phyloP scores from a whole-genome alignment of 2,888 invertebrate species.

The Acronicta alni region DNA sequence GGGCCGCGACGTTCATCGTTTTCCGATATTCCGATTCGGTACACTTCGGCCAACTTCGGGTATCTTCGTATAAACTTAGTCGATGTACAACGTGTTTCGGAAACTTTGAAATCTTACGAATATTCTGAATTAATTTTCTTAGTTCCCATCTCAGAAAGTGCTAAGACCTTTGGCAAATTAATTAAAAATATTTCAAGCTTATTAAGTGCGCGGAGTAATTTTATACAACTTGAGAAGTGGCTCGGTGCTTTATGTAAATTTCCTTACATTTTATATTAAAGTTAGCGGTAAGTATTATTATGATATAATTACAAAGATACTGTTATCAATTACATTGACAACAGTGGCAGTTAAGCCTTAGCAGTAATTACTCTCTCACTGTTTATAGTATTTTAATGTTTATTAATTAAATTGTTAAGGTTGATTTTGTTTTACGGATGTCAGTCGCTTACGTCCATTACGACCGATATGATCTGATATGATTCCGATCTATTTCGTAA shows the following conservation, averaged over 20 bases:
- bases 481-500: no score
- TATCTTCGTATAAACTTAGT: constrained; percentile 27
- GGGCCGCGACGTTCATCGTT: constrained; percentile 62
- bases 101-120: constrained; percentile 45
- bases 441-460: no score
- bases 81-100: constrained; percentile 32
- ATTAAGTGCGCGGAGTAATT: constrained; percentile 41
- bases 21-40: constrained; percentile 64
- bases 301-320: constrained; percentile 28
- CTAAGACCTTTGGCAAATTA: constrained; percentile 48
- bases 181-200: constrained; percentile 53
- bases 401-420: no score
- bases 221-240: constrained; percentile 33
- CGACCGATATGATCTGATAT: no score
- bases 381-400: no score
- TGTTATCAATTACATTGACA: constrained; percentile 12
- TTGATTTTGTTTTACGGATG: no score
- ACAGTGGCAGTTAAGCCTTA: constrained; percentile 1
- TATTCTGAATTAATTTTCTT: constrained; percentile 45
- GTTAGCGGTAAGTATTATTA: constrained; percentile 34
- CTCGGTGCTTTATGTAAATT: constrained; percentile 39
- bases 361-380: constrained; percentile 9
- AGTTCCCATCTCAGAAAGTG: constrained; percentile 40
- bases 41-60: constrained; percentile 42
- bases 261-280: constrained; percentile 32